phyloP scores from a whole-genome alignment of 2,888 invertebrate genomes.

The Drosophila sordidapex region DNA sequence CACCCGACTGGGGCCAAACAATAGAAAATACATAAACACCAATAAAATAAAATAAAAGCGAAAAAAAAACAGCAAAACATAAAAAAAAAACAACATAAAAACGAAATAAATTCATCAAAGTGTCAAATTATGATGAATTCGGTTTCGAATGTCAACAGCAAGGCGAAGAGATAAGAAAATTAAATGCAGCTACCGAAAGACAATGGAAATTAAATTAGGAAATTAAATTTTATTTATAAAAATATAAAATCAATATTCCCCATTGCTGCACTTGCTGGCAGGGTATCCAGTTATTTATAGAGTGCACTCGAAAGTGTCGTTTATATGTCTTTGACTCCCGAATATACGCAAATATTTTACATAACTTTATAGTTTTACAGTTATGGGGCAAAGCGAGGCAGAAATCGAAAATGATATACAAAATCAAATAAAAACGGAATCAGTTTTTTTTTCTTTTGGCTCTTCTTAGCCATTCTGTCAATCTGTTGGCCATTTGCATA shows the following conservation, averaged over 20 bases:
- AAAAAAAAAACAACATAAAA: slow-evolving; percentile 41
- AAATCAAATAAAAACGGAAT: slow-evolving; percentile 30
- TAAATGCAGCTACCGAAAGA: slow-evolving; percentile 25
- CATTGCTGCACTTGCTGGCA: not conserved
- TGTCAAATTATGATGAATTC: slow-evolving; percentile 61
- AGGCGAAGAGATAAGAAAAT: slow-evolving; percentile 14
- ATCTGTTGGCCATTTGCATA: slow-evolving; percentile 64
- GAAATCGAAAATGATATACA: slow-evolving; percentile 26
- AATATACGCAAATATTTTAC: slow-evolving; percentile 39
- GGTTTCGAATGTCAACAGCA: slow-evolving; percentile 33
- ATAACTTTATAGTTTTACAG: slow-evolving; percentile 55
- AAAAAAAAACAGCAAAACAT: slow-evolving; percentile 8
- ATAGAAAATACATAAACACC: slow-evolving; percentile 13
- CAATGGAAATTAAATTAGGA: slow-evolving; percentile 11
- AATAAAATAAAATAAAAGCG: not conserved
- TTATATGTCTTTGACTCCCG: slow-evolving; percentile 27
- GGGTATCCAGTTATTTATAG: slow-evolving; percentile 16
- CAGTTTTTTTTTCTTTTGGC: slow-evolving; percentile 6
- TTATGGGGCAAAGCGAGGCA: slow-evolving; percentile 49
- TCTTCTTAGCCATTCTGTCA: slow-evolving; percentile 56
- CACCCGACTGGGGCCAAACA: slow-evolving; percentile 41
- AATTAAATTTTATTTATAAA: not conserved
- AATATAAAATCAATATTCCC: not conserved
- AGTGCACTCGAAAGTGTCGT: slow-evolving; percentile 36
- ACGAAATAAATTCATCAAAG: slow-evolving; percentile 59